Evolutionary conservation across 2,113 vertebrate species (phyloP), one percentile per base, ranked within the genome.

Genomic region (Burhinus oedicnemus): DNA sequence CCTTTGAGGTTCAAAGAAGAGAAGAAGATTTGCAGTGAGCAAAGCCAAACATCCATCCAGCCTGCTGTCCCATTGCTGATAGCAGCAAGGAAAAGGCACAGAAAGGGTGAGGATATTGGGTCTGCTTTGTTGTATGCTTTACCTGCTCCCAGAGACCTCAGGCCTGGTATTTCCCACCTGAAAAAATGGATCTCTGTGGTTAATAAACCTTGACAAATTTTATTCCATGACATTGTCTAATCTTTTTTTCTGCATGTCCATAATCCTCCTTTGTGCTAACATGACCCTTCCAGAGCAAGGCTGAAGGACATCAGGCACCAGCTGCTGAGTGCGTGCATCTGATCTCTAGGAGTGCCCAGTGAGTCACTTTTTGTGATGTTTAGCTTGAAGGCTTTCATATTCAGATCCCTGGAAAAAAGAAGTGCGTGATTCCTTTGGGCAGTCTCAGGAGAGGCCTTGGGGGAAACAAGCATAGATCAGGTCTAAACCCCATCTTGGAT

Each of bases 1-100:
- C 47, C 87, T 85, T 88, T 90, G 84, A 94, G 84, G 60, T 90
- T 96, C 79, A 87, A 89, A 87, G 83, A 75, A 78, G 69, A 87
- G 72, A 75, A 52, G 51, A 58, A 83, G 40, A 34, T 92, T 89
- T 76, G 57, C 44, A 55, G 47, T 51, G 91, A 95, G 61, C 87
- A 93, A 91, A 96, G 87, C 45, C 74, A 79, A 87, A 44, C 69
- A 76, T 23, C 44, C 49, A 61, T 29, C 78, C 82, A 93, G 38
- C 40, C 75, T 74, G 40, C 78, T 91, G 87, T 65, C 90, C 90
- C 0, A 0, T 44, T 40, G 60, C 82, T 88, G 68, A 69, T 23
- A 79, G 83, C 14, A 51, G 49, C 69, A 71, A 79, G 60, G n/a
- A 64, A 90, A 90, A 72, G 77, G 62, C 80, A 78, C n/a, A 47